A percentile compares a stretch with the other conserved stretches of the same genome.
phyloP scores from a whole-genome alignment of 2,888 invertebrate genomes.

The Ophion costatus region DNA sequence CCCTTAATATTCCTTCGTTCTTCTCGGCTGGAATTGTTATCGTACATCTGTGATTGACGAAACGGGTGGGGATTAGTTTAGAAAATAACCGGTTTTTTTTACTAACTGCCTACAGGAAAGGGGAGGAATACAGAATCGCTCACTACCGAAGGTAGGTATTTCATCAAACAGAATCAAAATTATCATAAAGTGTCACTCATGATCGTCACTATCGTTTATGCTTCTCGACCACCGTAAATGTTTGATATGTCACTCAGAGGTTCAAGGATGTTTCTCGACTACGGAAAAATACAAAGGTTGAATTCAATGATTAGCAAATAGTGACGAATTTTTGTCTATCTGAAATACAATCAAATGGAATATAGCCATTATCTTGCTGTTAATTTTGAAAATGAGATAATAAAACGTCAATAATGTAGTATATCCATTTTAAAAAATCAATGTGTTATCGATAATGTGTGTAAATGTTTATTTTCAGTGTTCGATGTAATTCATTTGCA shows the following conservation, averaged over 20 bases:
- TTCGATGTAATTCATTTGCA: neutral
- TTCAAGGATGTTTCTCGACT: conserved; percentile 1
- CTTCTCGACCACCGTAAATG: neutral
- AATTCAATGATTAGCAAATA: neutral
- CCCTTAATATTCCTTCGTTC: conserved; percentile 4
- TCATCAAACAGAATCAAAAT: conserved; percentile 23
- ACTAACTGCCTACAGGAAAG: conserved; percentile 87
- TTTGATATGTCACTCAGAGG: neutral
- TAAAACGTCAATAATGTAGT: neutral
- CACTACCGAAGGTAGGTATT: conserved; percentile 88
- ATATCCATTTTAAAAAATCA: neutral
- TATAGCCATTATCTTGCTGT: neutral
- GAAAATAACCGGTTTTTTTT: conserved; percentile 82
- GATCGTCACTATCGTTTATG: conserved; percentile 10
- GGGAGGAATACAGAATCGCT: conserved; percentile 89
- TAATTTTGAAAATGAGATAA: neutral
- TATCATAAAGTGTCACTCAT: conserved; percentile 13
- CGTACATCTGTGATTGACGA: conserved; percentile 80
- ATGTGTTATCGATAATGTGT: neutral
- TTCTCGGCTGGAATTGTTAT: conserved; percentile 55
- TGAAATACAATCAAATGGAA: neutral
- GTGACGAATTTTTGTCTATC: neutral
- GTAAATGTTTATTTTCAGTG: neutral
- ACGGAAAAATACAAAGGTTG: neutral
- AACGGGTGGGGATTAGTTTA: conserved; percentile 77